Evolutionary conservation across 1,140 invertebrate species (phyloP).

Genomic region (Atta cephalotes): DNA sequence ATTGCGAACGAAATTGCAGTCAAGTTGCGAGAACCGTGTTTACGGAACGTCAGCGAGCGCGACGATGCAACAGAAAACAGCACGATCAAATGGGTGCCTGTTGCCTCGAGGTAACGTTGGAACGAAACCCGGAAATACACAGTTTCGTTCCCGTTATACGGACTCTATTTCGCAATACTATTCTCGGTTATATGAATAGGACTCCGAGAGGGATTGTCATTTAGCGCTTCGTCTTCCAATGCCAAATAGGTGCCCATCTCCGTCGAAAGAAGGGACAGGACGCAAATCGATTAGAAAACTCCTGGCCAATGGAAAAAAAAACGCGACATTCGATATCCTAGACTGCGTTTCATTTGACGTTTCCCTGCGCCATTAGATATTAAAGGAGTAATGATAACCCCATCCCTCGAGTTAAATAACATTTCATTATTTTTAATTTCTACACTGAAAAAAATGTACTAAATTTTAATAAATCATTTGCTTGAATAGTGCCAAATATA

Average conservation of each 20-base stretch:
- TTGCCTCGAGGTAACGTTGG: not conserved
- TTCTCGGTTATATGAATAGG: not conserved
- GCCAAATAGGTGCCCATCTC: not conserved
- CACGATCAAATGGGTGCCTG: not conserved
- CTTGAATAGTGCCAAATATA: too few species aligned
- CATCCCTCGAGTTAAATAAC: too few species aligned
- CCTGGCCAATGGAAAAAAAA: not conserved
- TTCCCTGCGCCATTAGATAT: too few species aligned
- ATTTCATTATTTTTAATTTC: too few species aligned
- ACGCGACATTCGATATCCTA: not conserved
- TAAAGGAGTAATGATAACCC: too few species aligned
- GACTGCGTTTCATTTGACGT: too few species aligned
- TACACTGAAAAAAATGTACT: too few species aligned
- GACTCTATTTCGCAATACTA: slow-evolving; percentile 23
- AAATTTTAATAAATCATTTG: too few species aligned
- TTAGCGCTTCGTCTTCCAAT: not conserved
- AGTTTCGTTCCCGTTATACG: not conserved
- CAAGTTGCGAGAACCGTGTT: slow-evolving; percentile 26
- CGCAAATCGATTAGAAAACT: not conserved
- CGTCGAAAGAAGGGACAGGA: not conserved
- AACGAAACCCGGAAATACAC: not conserved
- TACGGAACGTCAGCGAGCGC: not conserved
- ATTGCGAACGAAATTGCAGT: slow-evolving; percentile 15
- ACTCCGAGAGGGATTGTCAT: not conserved
- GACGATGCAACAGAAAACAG: not conserved